Percentiles rank a stretch among this genome's conserved stretches.
phyloP scores from a whole-genome alignment of 2,113 vertebrate species.

The Eubucco bourcierii region DNA sequence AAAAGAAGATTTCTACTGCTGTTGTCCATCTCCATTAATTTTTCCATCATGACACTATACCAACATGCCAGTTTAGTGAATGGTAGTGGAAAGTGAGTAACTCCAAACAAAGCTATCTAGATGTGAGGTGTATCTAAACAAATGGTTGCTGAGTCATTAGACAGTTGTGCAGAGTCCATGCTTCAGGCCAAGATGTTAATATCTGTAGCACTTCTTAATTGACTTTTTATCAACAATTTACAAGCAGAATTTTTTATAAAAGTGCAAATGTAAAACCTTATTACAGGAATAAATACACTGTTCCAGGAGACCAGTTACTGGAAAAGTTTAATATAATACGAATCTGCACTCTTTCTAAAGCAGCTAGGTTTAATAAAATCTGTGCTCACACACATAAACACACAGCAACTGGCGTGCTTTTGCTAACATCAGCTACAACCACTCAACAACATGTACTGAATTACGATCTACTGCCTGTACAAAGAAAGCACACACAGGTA shows the following conservation, averaged over 20 bases:
- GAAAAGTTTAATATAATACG: not conserved
- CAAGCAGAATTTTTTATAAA: not conserved
- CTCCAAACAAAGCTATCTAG: not conserved
- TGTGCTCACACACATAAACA: not conserved
- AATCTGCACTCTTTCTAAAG: slow-evolving; percentile 6
- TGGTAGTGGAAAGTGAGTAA: not conserved
- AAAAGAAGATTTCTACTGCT: not conserved
- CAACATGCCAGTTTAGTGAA: not conserved
- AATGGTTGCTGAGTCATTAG: not conserved
- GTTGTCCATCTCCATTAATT: not conserved
- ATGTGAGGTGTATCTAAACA: not conserved
- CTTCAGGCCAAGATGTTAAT: not conserved
- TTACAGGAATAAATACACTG: not conserved
- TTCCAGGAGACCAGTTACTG: not conserved
- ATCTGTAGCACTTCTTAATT: not conserved
- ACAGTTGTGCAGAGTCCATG: not conserved
- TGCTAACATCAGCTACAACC: not conserved
- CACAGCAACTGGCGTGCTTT: not conserved
- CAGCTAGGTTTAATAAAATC: not conserved
- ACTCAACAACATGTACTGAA: not conserved
- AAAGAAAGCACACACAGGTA: not conserved
- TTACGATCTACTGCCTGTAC: not conserved
- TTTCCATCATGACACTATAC: not conserved
- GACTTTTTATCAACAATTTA: slow-evolving; percentile 7
- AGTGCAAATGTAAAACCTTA: not conserved